These are phyloP conservation scores for Saxicola maurus DNA, from an alignment of 2,797 vertebrate species.

Conservation along the genomic window DNA sequence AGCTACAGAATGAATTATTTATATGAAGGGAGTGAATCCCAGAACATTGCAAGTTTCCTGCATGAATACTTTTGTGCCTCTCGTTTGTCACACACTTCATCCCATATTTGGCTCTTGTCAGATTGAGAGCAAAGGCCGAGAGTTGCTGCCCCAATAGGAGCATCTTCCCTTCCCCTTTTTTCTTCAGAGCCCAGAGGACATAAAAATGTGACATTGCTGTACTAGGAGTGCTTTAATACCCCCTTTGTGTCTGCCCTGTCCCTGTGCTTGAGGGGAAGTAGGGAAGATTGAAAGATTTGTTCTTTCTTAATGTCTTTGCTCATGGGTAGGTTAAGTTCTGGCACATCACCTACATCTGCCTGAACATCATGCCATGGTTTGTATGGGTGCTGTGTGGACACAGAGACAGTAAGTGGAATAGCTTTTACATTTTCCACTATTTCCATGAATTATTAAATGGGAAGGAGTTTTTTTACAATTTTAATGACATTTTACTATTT, in stretches of 20 bases:
- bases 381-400: not conserved
- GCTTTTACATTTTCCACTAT: not conserved
- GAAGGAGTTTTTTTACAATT: not conserved
- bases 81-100: conserved; percentile 56
- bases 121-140: not conserved
- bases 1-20: conserved; percentile 58
- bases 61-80: conserved; percentile 58
- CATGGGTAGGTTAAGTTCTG: not conserved
- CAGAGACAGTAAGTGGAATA: not conserved
- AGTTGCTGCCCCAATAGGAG: not conserved
- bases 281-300: not conserved
- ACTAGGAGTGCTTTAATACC: not conserved
- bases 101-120: conserved; percentile 45
- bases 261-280: not conserved
- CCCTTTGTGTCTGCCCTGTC: not conserved
- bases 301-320: conserved; percentile 2
- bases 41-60: conserved; percentile 45
- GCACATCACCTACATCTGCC: not conserved
- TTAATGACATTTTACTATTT: not conserved
- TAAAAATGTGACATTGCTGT: not conserved
- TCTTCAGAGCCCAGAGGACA: not conserved
- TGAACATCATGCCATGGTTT: not conserved
- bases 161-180: not conserved
- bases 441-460: not conserved
- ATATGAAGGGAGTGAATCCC: conserved; percentile 53